Evolutionary conservation across 2,888 invertebrate species (phyloP), one percentile per base, ranked within the genome.

Genomic region (Brenthis hecate): DNA sequence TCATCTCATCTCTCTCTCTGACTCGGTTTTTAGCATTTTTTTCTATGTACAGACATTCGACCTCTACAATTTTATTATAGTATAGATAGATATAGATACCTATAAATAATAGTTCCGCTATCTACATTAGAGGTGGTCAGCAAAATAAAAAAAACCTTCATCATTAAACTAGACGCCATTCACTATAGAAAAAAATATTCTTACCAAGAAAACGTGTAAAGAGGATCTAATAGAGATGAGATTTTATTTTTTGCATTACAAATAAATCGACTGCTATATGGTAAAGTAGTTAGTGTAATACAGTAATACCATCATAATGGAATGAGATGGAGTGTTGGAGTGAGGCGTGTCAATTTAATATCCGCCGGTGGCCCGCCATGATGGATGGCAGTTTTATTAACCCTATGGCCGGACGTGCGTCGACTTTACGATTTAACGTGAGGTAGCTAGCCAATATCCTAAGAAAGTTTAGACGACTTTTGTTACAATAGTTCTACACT

Each of bases 341-440:
- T 75, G 78, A 86, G 89, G 88, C 89, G 90, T 87, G 90, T 89
- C 91, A 84, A 88, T 87, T 86, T 87, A 87, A 91, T 91, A 91
- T 90, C 89, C 89, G 88, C 81, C 80, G 87, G 85, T 86, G 85
- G 84, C 78, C 82, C 76, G 74, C 78, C 77, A 80, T 90, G 87
- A 89, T 88, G 80, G 86, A 89, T 88, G 86, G 79, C 75, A 75
- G 79, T 84, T 88, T 88, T 86, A 90, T 89, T 88, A 83, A 81
- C 81, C 81, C 82, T 80, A 74, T 75, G 74, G 74, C 77, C 81
- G 80, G 76, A 77, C 77, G 76, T 79, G 82, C 79, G 75, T 74
- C 74, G 77, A 78, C 76, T 80, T 80, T 81, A 85, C 79, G 83
- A 80, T 77, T 78, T 78, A 76, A 78, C 76, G 77, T 77, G 75